These are phyloP conservation scores for Procavia capensis DNA, from an alignment of 2,113 vertebrate species.

Conservation along the genomic window DNA sequence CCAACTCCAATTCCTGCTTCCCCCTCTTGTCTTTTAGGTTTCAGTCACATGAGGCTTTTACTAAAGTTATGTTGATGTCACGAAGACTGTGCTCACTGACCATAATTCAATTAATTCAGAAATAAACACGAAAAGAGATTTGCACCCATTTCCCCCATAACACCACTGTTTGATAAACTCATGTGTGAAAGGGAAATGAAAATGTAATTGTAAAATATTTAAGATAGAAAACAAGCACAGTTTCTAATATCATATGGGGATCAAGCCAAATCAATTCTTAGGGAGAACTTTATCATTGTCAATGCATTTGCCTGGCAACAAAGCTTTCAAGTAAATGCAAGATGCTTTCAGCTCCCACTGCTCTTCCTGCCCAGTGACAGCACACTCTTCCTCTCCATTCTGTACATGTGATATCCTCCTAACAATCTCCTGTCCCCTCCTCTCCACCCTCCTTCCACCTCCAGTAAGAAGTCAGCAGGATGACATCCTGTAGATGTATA, in stretches of 20 bases:
- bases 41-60: not conserved
- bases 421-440: too few species aligned
- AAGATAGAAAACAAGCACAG: not conserved
- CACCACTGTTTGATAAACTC: not conserved
- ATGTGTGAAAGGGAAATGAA: constrained; percentile 25
- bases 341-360: too few species aligned
- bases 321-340: too few species aligned
- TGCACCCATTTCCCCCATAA: not conserved
- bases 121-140: not conserved
- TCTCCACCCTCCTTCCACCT: too few species aligned
- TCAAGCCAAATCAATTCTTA: not conserved
- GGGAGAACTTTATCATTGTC: not conserved
- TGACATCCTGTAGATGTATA: too few species aligned
- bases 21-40: not conserved
- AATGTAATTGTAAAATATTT: not conserved
- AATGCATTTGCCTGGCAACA: constrained; percentile 36
- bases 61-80: too few species aligned
- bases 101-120: not conserved
- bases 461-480: too few species aligned
- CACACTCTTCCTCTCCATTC: too few species aligned
- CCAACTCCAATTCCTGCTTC: not conserved
- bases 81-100: not conserved
- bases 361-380: too few species aligned
- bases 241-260: not conserved
- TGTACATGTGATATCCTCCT: too few species aligned